These are phyloP conservation scores for Addax nasomaculatus DNA, from an alignment of 2,113 vertebrate genomes.

Conservation along the genomic window DNA sequence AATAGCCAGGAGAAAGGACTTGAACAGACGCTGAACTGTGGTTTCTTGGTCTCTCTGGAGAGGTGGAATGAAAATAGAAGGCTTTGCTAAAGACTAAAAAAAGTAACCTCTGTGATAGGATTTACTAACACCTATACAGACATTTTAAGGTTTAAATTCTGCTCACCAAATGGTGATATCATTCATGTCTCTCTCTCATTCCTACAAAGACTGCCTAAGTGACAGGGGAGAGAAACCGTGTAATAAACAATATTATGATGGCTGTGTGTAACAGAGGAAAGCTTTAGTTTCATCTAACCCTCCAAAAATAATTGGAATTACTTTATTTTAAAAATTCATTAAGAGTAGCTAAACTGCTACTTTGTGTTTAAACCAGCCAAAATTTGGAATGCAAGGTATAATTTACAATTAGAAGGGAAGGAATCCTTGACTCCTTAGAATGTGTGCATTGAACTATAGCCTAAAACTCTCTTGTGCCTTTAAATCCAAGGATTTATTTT, in stretches of 20 bases:
- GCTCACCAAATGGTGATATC: conserved; percentile 27
- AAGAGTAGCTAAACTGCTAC: background rate
- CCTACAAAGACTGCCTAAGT: background rate
- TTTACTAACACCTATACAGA: conserved; percentile 67
- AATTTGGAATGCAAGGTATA: background rate
- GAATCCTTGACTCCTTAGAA: background rate
- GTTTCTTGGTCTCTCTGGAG: conserved; percentile 51
- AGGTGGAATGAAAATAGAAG: conserved; percentile 71
- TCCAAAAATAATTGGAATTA: background rate
- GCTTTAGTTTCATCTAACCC: background rate
- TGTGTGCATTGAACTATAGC: background rate
- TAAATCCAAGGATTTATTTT: background rate
- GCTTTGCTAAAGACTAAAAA: conserved; percentile 61
- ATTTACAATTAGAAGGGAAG: conserved; percentile 3
- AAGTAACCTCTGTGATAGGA: conserved; percentile 32
- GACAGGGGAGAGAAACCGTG: background rate
- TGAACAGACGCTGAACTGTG: conserved; percentile 71
- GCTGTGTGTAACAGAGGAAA: background rate
- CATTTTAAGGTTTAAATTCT: conserved; percentile 68
- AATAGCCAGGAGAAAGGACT: conserved; percentile 78
- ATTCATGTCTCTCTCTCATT: conserved; percentile 57
- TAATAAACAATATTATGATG: background rate
- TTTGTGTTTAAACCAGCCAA: background rate
- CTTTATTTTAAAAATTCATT: background rate
- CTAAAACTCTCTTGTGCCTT: background rate